These are phyloP conservation scores for Eledona agricola DNA, from an alignment of 2,888 invertebrate species.

Conservation along the genomic window DNA sequence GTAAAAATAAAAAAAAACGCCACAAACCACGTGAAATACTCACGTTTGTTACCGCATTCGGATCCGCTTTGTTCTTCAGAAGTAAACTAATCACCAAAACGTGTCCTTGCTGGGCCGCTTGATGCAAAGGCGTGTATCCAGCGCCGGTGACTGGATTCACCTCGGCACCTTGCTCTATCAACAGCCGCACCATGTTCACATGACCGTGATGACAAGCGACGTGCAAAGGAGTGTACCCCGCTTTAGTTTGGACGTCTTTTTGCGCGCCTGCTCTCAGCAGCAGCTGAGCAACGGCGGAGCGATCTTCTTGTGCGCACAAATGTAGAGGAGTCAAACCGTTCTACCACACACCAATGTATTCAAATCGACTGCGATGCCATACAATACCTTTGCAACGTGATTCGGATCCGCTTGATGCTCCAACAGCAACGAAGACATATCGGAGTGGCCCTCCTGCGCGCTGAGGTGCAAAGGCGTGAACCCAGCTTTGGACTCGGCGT, in stretches of 20 bases:
- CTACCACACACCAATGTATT: slow-evolving; percentile 66
- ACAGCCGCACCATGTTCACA: slow-evolving; percentile 92
- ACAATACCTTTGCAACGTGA: slow-evolving; percentile 78
- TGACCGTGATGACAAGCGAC: slow-evolving; percentile 99
- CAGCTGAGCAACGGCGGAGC: slow-evolving; percentile 92
- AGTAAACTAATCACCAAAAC: slow-evolving; percentile 92
- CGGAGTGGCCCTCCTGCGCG: slow-evolving; percentile 93
- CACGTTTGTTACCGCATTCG: slow-evolving; percentile 94
- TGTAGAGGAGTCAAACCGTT: slow-evolving; percentile 98
- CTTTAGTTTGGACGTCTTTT: slow-evolving; percentile 78
- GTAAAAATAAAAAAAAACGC: slow-evolving; percentile 37
- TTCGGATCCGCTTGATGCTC: slow-evolving; percentile 94
- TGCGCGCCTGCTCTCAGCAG: slow-evolving; percentile 91
- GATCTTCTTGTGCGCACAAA: slow-evolving; percentile 96
- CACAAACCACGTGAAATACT: slow-evolving; percentile 62
- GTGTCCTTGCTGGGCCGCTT: slow-evolving; percentile 99
- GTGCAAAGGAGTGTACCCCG: slow-evolving; percentile 98
- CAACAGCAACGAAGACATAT: slow-evolving; percentile 93
- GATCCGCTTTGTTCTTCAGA: slow-evolving; percentile 91
- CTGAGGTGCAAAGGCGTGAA: slow-evolving; percentile 98
- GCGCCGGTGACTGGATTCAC: slow-evolving; percentile 84
- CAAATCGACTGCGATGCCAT: not conserved
- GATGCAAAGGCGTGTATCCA: slow-evolving; percentile 97
- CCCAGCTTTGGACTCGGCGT: slow-evolving; percentile 97
- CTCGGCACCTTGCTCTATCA: slow-evolving; percentile 89